These are phyloP conservation scores for Ondatra zibethicus DNA, from an alignment of 2,113 vertebrate species.

Conservation along the genomic window DNA sequence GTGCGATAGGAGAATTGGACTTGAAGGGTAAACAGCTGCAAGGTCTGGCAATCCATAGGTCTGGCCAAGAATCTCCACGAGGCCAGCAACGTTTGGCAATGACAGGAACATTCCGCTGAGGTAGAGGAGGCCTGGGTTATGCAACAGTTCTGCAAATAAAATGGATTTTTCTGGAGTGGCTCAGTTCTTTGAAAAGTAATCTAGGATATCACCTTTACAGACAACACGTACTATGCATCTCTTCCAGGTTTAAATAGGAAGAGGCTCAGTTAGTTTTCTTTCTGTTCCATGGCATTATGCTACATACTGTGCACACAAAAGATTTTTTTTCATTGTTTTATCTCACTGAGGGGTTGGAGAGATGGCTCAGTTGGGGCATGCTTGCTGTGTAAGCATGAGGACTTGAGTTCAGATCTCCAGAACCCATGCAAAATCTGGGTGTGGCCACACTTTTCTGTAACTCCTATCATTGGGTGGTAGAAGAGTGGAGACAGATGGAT, in stretches of 20 bases:
- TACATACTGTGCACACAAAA: neutral
- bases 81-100: slow-evolving; percentile 73
- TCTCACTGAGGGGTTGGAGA: neutral
- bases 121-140: slow-evolving; percentile 68
- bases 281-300: neutral
- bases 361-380: neutral
- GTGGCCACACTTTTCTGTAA: neutral
- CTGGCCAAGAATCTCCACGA: slow-evolving; percentile 76
- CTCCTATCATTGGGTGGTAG: no score
- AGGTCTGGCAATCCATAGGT: slow-evolving; percentile 68
- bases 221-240: slow-evolving; percentile 7
- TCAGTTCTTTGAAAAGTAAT: slow-evolving; percentile 63
- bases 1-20: slow-evolving; percentile 56
- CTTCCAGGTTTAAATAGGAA: slow-evolving; percentile 51
- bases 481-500: neutral
- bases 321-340: neutral
- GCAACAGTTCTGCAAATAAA: slow-evolving; percentile 75
- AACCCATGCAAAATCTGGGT: neutral
- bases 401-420: neutral
- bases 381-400: neutral
- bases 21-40: slow-evolving; percentile 70
- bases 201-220: slow-evolving; percentile 40
- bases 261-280: neutral
- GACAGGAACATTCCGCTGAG: slow-evolving; percentile 65
- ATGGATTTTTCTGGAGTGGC: slow-evolving; percentile 69